Evolutionary conservation across 2,888 invertebrate genomes (phyloP).

Genomic region (Dynastes tityus): DNA sequence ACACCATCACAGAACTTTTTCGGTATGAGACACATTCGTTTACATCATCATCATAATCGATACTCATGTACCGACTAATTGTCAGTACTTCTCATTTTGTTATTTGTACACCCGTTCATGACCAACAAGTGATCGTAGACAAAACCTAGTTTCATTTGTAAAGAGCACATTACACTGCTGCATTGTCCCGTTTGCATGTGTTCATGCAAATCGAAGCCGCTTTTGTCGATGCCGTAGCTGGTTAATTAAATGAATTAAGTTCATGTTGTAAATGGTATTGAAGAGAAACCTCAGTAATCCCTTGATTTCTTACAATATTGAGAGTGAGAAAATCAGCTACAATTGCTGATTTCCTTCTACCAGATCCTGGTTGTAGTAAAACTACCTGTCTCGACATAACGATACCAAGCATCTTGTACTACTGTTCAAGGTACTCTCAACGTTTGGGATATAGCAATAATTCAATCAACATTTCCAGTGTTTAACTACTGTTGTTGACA

Average conservation of each 20-base stretch:
- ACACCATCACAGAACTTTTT: no score
- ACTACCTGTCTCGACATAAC: no score
- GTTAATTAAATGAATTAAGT: background rate
- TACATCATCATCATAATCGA: no score
- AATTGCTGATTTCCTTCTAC: background rate
- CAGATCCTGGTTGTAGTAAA: no score
- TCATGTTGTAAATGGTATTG: background rate
- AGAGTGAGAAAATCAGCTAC: background rate
- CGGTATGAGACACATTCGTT: no score
- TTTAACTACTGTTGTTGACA: background rate
- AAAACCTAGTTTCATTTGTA: background rate
- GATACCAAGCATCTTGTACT: no score
- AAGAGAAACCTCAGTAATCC: background rate
- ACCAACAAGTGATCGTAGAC: background rate
- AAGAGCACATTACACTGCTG: background rate
- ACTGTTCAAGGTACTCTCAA: background rate
- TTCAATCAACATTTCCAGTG: background rate
- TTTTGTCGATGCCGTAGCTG: background rate
- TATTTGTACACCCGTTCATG: background rate
- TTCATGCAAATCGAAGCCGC: background rate
- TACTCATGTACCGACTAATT: no score
- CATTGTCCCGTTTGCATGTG: background rate
- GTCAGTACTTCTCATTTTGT: no score
- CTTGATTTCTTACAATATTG: background rate
- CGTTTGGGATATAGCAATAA: background rate